phyloP scores from a whole-genome alignment of 2,888 invertebrate species.

The Eilema griseolum region DNA sequence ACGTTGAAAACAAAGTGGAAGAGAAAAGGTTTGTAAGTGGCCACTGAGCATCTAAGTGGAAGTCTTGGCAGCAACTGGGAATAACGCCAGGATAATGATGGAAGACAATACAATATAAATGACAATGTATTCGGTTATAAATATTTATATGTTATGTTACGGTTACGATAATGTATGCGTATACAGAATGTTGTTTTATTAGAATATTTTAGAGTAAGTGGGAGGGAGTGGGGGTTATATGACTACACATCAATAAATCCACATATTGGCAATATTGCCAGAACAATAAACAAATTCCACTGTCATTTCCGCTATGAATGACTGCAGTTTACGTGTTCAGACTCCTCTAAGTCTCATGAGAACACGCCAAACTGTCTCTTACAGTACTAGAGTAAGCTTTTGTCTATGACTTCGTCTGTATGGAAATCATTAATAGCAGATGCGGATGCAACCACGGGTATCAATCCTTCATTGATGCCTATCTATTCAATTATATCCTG shows the following conservation, averaged over 20 bases:
- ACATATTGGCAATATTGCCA: slow-evolving; percentile 7
- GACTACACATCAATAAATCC: slow-evolving; percentile 8
- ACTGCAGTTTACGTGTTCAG: neutral
- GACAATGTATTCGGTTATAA: neutral
- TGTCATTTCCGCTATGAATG: neutral
- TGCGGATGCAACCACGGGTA: neutral
- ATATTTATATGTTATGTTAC: too few species aligned
- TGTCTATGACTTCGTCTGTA: neutral
- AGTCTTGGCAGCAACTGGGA: neutral
- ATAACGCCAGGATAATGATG: neutral
- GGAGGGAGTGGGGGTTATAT: neutral
- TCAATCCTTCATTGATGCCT: too few species aligned
- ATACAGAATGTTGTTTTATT: neutral
- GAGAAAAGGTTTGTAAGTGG: too few species aligned
- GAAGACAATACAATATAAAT: neutral
- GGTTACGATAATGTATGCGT: too few species aligned
- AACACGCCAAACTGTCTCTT: slow-evolving; percentile 15
- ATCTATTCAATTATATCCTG: too few species aligned
- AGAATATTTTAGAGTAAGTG: neutral
- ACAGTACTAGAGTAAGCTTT: neutral
- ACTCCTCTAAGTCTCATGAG: slow-evolving; percentile 1
- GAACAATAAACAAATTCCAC: neutral
- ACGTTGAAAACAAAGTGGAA: too few species aligned
- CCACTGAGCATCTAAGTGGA: too few species aligned
- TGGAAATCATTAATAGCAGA: too few species aligned